A percentile compares a stretch with the other conserved stretches of the same genome.
Conservation (phyloP, 2,113 vertebrate species). For the Blennius ocellaris region DNA sequence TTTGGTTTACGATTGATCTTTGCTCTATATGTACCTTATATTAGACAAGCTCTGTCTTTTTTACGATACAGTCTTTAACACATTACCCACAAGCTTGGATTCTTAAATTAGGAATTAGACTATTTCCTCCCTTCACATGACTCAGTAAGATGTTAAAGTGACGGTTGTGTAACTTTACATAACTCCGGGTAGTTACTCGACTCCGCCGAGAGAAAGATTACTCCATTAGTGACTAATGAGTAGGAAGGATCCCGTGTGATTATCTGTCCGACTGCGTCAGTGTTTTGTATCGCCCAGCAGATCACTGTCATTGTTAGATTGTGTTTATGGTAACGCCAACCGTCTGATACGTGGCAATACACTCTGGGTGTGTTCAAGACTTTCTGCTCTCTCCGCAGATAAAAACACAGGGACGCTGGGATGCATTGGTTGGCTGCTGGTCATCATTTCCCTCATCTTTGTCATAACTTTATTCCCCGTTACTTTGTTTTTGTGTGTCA, state of each 20-base stretch:
- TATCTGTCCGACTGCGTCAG: background rate
- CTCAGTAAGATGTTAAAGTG: too few species aligned
- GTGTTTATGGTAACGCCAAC: background rate
- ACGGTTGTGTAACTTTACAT: background rate
- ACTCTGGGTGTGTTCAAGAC: background rate
- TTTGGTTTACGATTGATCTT: too few species aligned
- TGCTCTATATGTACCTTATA: too few species aligned
- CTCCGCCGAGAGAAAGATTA: slow-evolving; percentile 40
- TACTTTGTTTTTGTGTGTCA: slow-evolving; percentile 87
- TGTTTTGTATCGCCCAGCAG: slow-evolving; percentile 5
- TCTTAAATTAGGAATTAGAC: too few species aligned
- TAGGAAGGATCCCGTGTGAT: background rate
- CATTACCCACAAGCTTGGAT: too few species aligned
- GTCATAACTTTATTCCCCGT: slow-evolving; percentile 84
- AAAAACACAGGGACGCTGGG: slow-evolving; percentile 75
- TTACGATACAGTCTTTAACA: too few species aligned
- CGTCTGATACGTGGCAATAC: too few species aligned
- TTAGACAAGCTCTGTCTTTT: too few species aligned
- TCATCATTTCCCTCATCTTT: slow-evolving; percentile 85
- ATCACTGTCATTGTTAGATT: slow-evolving; percentile 13
- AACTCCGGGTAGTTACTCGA: background rate
- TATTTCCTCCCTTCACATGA: too few species aligned
- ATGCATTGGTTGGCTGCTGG: slow-evolving; percentile 86
- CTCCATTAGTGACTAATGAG: slow-evolving; percentile 9
- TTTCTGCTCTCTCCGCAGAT: slow-evolving; percentile 67